Base-by-base conservation (phyloP, 2,113 vertebrate species). In the Corydoras maculifer region DNA sequence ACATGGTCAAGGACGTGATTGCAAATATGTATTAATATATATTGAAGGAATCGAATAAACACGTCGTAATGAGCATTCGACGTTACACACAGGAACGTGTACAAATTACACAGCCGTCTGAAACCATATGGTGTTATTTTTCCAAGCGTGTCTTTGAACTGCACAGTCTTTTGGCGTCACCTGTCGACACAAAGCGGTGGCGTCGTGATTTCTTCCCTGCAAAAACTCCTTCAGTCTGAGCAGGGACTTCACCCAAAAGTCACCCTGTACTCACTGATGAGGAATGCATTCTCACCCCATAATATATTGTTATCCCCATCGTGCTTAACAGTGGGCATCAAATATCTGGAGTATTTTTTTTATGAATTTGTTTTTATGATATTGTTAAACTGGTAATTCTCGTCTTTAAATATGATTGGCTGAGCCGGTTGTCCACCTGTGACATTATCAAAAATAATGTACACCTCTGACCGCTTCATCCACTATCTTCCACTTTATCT, bases 141-240 rank as follows among this genome's bases (percentile, higher is more conserved):
- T 13, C 14, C n/a, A 4, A 12, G 32, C 1, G 18, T 43, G 58
- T 4, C 1, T 3, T 29, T 55, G 58, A 64, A 25, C 18, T 55
- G 29, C 10, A 12, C 48, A 59, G 70, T 67, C 69, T 76, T 76
- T 76, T 76, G 75, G 75, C 75, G 75, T 58, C 75, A 65, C 69
- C 75, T 76, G 70, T 76, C 65, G 75, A 64, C 69, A 51, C 18
- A 62, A 35, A 13, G 57, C 32, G 31, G n/a, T 43, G n/a, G 51
- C 30, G 18, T 35, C 48, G 8, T 43, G 13, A 62, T 43, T n/a
- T 14, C 35, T 62, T 8, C 13, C 32, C 8, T n/a, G 14, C 12
- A 43, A 62, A 62, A 25, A 25, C 18, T 25, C 18, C 18, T 25
- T 25, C 18, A 25, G 18, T 25, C 18, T 25, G 18, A 25, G 18